Evolutionary conservation across 2,797 vertebrate genomes (phyloP), one percentile per base, ranked within the genome.

Genomic region (Enteromius fasciolatus): DNA sequence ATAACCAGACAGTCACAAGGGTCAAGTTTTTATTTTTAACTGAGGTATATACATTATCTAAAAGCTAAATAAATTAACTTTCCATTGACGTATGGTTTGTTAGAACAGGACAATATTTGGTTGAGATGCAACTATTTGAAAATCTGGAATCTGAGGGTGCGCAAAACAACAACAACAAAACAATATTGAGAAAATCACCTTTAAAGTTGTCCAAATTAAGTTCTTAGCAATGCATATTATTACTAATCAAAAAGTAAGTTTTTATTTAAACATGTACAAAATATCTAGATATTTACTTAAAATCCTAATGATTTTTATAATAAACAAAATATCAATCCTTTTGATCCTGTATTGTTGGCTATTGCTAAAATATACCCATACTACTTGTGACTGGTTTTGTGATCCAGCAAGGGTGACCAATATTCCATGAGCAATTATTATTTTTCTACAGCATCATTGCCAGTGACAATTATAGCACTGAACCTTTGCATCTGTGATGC

Each of bases 391-490:
- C 54, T 12, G 54, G 10, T 23, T 59, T 23, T 59, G 4, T 59
- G n/a, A 3, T 59, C 54, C 54, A 23, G 46, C 46, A 48, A 48
- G 54, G n/a, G 54, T 59, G 3, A 59, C 54, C 11, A 12, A 25
- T 59, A 25, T 15, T 80, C 25, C 67, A 66, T 17, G 12, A 66
- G 61, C 36, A 78, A n/a, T 63, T 66, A 8, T 25, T 17, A 33
- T 70, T 73, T 85, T 66, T 48, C 50, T 46, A 76, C n/a, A 33
- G 46, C 46, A 66, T 76, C 23, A 14, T 54, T 39, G 12, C 12
- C 50, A 50, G 10, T 33, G 28, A n/a, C 17, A 18, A 18, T 7
- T 50, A n/a, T 36, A 11, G 8, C 18, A 72, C 15, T 33, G 59
- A 17, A 50, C 17, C 18, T 52, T 50, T 52, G 18, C 3, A 8